Conservation (phyloP, 1,140 invertebrate genomes). For the Eriosoma lanigerum region DNA sequence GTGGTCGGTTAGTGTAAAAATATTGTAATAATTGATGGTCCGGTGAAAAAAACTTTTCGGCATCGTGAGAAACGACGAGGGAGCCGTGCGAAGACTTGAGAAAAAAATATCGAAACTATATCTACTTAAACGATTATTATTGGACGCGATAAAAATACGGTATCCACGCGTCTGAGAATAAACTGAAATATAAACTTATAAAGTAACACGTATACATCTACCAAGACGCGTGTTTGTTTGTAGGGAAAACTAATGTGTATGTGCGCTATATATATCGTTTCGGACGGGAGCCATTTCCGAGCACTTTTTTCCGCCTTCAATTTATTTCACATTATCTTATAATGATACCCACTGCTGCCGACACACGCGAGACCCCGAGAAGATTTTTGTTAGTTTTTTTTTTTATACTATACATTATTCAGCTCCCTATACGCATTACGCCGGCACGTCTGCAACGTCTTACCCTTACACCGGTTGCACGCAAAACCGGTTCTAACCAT, state of each 20-base stretch:
- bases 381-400: slow-evolving; percentile 12
- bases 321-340: slow-evolving; percentile 48
- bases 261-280: neutral
- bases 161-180: neutral
- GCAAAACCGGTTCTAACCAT: neutral
- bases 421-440: neutral
- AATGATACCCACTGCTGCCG: slow-evolving; percentile 8
- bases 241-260: too few relatives aligned
- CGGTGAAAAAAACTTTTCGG: neutral
- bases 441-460: neutral
- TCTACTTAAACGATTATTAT: slow-evolving; percentile 18
- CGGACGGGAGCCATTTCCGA: slow-evolving; percentile 30
- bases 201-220: neutral
- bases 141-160: neutral
- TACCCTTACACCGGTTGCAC: neutral
- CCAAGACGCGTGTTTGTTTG: neutral
- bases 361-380: neutral
- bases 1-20: neutral
- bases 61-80: neutral
- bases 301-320: slow-evolving; percentile 37
- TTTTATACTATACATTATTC: neutral
- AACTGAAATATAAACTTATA: too few relatives aligned
- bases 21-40: neutral
- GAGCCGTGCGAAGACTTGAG: neutral
- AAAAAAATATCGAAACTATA: neutral